phyloP scores from a whole-genome alignment of 2,113 vertebrate genomes.

The Oophaga pumilio region DNA sequence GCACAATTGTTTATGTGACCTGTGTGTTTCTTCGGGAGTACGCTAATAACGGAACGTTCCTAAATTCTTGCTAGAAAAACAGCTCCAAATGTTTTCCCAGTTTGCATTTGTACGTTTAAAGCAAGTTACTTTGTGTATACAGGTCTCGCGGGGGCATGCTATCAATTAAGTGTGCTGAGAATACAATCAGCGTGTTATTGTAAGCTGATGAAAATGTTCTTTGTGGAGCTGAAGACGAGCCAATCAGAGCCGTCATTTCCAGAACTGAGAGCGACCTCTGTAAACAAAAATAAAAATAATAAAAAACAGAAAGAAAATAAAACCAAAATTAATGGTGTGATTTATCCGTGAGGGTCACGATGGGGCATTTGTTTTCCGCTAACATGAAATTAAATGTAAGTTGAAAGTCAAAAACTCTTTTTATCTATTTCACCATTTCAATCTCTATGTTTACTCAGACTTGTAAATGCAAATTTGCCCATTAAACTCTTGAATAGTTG shows the following conservation, averaged over 20 bases:
- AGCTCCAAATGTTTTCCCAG: not conserved
- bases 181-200: constrained; percentile 84
- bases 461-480: too few relatives aligned
- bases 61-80: not conserved
- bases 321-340: not conserved
- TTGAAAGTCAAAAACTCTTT: not conserved
- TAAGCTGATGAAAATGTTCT: constrained; percentile 82
- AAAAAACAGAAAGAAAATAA: not conserved
- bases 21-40: too few relatives aligned
- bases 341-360: not conserved
- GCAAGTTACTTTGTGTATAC: constrained; percentile 27
- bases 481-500: too few relatives aligned
- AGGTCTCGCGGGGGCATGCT: constrained; percentile 70
- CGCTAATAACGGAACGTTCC: not conserved
- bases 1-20: too few relatives aligned
- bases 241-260: constrained; percentile 80
- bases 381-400: not conserved
- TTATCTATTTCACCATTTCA: not conserved
- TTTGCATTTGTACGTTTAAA: constrained; percentile 20
- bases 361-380: too few relatives aligned
- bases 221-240: constrained; percentile 73
- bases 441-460: too few relatives aligned
- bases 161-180: constrained; percentile 82
- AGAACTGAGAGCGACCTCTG: constrained; percentile 75
- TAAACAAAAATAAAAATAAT: constrained; percentile 74